Evolutionary conservation across 2,113 vertebrate genomes (phyloP), one percentile per base, ranked within the genome.

Genomic region (Hippocampus comes): DNA sequence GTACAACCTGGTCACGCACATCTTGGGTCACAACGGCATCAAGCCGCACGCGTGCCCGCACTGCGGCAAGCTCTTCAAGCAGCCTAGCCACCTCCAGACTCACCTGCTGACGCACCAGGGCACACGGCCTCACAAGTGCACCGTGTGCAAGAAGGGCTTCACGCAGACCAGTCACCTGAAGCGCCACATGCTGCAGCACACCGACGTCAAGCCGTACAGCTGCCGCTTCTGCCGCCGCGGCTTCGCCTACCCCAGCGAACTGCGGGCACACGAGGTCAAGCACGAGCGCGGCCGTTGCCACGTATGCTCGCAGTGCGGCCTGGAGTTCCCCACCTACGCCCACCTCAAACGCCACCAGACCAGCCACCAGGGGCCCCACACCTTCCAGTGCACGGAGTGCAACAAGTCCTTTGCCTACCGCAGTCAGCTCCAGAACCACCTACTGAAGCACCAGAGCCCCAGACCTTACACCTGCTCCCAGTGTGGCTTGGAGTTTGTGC

Each of bases 81-180:
- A 98, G 92, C 97, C 96, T 78, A 98, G 96, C 88, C 97, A 99
- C 84, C 93, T 99, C 79, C 97, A 99, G 89, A 99, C 96, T 0
- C 97, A 99, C 88, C 93, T 98, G 88, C 94, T 99, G 49, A 99
- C 97, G 0, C 97, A 99, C 91, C 96, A 98, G 87, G 97, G 97
- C 74, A 97, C 95, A 0, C 92, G 97, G 84, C 97, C 97, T 0
- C 97, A 99, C 93, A 98, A 98, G 89, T 98, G 96, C 82, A 92
- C 93, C 70, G 96, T 97, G 67, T 98, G 96, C 91, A 92, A 96
- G 88, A 97, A 98, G 73, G 97, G 96, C 79, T 99, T 99, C 91
- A 99, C 97, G 0, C 97, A 99, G 93, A 99, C 97, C 87, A 98
- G 96, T 93, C 97, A 99, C 93, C 93, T 99, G 87, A 99, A 99